A percentile compares a stretch with the other conserved stretches of the same genome.
phyloP scores from a whole-genome alignment of 2,888 invertebrate genomes.

The Disparrhopalites patrizii region DNA sequence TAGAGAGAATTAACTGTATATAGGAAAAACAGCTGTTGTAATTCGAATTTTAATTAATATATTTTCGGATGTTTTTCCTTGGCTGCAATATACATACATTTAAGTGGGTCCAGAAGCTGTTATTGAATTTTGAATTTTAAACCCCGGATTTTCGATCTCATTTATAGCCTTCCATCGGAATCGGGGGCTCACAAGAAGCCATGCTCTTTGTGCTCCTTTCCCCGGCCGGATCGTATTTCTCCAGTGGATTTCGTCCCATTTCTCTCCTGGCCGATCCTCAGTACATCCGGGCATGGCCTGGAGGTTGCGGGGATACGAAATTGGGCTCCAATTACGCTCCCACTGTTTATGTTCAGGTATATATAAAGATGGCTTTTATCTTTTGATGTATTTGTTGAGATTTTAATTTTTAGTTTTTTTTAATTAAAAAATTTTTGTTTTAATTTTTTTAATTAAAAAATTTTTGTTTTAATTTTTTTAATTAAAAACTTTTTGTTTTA shows the following conservation, averaged over 20 bases:
- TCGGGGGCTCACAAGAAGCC: slow-evolving; percentile 77
- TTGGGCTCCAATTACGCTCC: slow-evolving; percentile 92
- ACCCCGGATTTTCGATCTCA: background rate
- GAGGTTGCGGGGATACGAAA: slow-evolving; percentile 88
- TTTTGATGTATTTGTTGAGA: background rate
- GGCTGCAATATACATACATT: too few species aligned
- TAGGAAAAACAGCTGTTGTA: too few species aligned
- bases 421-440: too few species aligned
- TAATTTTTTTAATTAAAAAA: too few species aligned
- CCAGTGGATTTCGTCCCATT: slow-evolving; percentile 66
- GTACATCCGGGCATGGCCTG: slow-evolving; percentile 72
- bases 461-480: too few species aligned
- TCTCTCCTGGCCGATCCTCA: slow-evolving; percentile 88
- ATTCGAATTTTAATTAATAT: background rate
- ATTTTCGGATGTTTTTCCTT: background rate
- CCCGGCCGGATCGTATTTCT: slow-evolving; percentile 91
- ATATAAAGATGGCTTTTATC: too few species aligned
- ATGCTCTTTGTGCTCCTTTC: slow-evolving; percentile 85
- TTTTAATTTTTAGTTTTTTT: background rate
- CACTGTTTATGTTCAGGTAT: slow-evolving; percentile 68
- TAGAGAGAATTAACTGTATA: too few species aligned
- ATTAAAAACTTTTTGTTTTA: too few species aligned
- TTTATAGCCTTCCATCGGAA: slow-evolving; percentile 59
- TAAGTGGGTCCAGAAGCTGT: too few species aligned
- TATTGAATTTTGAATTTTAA: background rate